Conservation (phyloP, 2,888 invertebrate species). For the Platerodrilus igneus region DNA sequence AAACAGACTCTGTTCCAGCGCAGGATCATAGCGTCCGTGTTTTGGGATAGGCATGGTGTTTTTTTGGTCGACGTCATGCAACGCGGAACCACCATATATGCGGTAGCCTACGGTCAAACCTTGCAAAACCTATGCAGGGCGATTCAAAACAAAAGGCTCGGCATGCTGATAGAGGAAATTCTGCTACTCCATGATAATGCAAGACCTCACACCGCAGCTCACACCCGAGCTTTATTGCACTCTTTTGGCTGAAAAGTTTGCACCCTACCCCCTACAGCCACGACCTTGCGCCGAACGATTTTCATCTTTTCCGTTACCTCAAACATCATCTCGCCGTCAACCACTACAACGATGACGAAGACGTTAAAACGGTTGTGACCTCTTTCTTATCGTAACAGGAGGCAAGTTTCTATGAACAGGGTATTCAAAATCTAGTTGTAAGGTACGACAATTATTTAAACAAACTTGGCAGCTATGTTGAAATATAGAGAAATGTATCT, state of each 20-base stretch:
- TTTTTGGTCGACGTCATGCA: not conserved
- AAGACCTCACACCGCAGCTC: not conserved
- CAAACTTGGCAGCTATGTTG: constrained; percentile 2
- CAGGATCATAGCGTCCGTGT: constrained; percentile 9
- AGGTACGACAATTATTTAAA: constrained; percentile 2
- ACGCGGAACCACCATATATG: too few species aligned
- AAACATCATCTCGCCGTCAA: constrained; percentile 3
- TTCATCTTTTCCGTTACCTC: too few species aligned
- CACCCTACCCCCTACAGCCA: constrained; percentile 3
- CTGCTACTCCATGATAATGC: too few species aligned
- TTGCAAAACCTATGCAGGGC: too few species aligned
- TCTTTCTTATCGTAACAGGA: not conserved
- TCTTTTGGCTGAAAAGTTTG: constrained; percentile 1
- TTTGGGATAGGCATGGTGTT: constrained; percentile 2
- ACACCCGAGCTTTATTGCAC: not conserved
- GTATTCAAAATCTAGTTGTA: constrained; percentile 1
- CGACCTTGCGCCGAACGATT: not conserved
- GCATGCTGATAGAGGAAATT: not conserved
- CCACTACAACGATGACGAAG: not conserved
- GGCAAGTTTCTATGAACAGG: not conserved
- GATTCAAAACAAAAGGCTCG: constrained; percentile 5
- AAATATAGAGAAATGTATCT: too few species aligned
- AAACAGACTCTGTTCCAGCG: constrained; percentile 5
- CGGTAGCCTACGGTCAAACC: too few species aligned
- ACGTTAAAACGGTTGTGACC: not conserved